Conservation (phyloP, 1,140 invertebrate genomes). For the Trichonephila clavata region DNA sequence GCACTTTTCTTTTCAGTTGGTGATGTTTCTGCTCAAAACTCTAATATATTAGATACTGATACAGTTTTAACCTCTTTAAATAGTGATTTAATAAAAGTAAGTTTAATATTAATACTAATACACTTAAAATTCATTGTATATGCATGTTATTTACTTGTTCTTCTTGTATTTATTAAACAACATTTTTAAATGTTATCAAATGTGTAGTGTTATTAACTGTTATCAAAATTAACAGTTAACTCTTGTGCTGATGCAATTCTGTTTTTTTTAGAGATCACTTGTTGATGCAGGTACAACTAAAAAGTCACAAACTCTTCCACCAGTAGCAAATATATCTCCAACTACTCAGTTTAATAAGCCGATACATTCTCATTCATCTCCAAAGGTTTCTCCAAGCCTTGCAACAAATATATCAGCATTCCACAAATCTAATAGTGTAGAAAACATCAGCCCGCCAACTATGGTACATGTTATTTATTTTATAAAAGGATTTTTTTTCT, state of each 20-base stretch:
- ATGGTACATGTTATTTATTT: constrained; percentile 24
- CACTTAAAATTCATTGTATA: too few species aligned
- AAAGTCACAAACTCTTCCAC: background rate
- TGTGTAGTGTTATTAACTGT: too few species aligned
- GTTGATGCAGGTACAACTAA: constrained; percentile 9
- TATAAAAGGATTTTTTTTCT: too few species aligned
- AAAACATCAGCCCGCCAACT: constrained; percentile 54
- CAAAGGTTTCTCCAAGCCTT: constrained; percentile 25
- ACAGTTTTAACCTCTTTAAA: background rate
- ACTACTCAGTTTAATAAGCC: constrained; percentile 42
- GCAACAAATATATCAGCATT: constrained; percentile 15
- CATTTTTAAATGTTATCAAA: too few species aligned
- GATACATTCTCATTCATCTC: background rate
- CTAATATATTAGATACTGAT: background rate
- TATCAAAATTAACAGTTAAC: too few species aligned
- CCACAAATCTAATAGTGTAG: constrained; percentile 70
- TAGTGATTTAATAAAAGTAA: constrained; percentile 23
- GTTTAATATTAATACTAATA: background rate
- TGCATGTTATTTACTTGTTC: too few species aligned
- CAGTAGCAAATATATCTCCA: constrained; percentile 30
- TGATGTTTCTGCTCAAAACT: background rate
- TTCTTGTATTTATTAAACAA: too few species aligned
- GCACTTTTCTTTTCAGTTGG: constrained; percentile 25
- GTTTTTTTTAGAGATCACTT: constrained; percentile 12
- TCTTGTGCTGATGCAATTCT: background rate